A percentile compares a stretch with the other conserved stretches of the same genome.
Evolutionary conservation across 2,113 vertebrate genomes (phyloP).

Genomic region (Coturnix japonica): DNA sequence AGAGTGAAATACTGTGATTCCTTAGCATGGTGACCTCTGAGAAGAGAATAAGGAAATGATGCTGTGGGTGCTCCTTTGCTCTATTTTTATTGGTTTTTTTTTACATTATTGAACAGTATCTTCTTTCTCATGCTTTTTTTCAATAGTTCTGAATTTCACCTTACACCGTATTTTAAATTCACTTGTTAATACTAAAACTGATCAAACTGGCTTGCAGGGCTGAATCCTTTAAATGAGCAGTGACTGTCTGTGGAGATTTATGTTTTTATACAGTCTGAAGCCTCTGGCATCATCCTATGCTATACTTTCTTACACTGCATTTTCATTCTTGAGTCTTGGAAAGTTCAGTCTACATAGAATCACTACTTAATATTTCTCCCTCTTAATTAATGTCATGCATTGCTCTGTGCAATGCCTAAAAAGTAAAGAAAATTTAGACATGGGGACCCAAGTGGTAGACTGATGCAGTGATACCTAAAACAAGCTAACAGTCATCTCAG

Average conservation of each 20-base stretch:
- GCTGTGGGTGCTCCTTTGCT: background rate
- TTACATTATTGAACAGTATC: background rate
- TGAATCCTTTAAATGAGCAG: background rate
- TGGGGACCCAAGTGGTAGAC: background rate
- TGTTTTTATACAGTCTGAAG: background rate
- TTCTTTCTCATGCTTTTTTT: background rate
- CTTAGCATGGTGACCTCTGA: accelerated
- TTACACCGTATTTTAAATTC: background rate
- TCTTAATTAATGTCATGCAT: background rate
- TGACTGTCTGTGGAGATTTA: background rate
- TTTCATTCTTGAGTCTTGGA: background rate
- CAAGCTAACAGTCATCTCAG: background rate
- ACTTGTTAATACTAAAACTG: background rate
- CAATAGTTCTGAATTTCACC: background rate
- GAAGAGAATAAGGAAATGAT: background rate
- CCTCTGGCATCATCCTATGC: background rate
- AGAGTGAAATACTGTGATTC: background rate
- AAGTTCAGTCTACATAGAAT: background rate
- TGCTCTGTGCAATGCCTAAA: background rate
- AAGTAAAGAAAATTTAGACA: background rate
- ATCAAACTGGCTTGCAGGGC: background rate
- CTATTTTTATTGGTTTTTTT: background rate
- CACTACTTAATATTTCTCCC: background rate
- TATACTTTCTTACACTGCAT: background rate
- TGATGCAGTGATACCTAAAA: background rate